phyloP scores from a whole-genome alignment of 2,888 invertebrate species.

The Dromius quadrimaculatus region DNA sequence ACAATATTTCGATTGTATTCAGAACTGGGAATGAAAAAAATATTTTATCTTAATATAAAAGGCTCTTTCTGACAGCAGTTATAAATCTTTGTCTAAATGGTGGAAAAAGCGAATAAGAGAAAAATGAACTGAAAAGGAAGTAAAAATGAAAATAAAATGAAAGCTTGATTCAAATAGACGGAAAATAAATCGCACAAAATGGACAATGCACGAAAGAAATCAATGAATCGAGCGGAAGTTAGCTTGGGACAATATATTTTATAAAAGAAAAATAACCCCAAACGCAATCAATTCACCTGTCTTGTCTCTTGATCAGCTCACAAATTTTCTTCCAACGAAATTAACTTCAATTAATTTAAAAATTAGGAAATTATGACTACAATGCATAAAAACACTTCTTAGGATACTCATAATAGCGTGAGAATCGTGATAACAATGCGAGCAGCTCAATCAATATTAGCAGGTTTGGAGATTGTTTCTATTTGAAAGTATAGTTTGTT shows the following conservation, averaged over 20 bases:
- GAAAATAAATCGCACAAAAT: conserved; percentile 62
- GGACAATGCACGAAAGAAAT: conserved; percentile 44
- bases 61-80: conserved; percentile 64
- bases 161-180: conserved; percentile 65
- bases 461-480: too few species aligned
- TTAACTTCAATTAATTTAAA: conserved; percentile 25
- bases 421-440: too few species aligned
- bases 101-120: conserved; percentile 65
- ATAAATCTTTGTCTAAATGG: conserved; percentile 67
- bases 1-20: conserved; percentile 49
- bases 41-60: conserved; percentile 67
- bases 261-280: conserved; percentile 29
- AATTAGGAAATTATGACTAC: too few species aligned
- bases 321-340: conserved; percentile 12
- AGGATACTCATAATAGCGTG: too few species aligned
- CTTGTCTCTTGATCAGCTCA: neutral
- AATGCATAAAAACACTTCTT: too few species aligned
- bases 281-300: conserved; percentile 12
- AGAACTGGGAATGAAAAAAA: conserved; percentile 62
- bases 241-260: conserved; percentile 30
- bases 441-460: too few species aligned
- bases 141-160: conserved; percentile 66
- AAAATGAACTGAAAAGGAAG: conserved; percentile 63
- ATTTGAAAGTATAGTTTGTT: too few species aligned
- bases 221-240: conserved; percentile 36